Evolutionary conservation across 2,113 vertebrate species (phyloP).

Genomic region (Rhinoderma darwinii): DNA sequence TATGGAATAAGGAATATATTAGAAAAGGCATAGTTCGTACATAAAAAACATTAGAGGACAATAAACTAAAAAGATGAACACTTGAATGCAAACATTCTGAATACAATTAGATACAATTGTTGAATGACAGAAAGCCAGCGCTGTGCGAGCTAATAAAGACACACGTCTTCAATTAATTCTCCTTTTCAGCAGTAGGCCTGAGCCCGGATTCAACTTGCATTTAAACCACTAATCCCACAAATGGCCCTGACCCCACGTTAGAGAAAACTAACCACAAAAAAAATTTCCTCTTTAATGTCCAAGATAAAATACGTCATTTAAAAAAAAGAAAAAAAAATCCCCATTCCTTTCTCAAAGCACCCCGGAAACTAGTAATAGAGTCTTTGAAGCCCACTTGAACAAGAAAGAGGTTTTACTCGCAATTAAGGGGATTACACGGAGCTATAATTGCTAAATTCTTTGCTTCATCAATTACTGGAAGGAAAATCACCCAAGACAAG

Average conservation of each 20-base stretch:
- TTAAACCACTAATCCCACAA: slow-evolving; percentile 51
- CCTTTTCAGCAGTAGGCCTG: slow-evolving; percentile 9
- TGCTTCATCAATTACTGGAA: slow-evolving; percentile 52
- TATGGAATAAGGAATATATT: no score
- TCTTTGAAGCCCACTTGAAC: slow-evolving; percentile 47
- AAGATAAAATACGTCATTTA: slow-evolving; percentile 37
- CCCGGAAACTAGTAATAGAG: slow-evolving; percentile 11
- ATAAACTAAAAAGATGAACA: background rate
- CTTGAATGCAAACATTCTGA: background rate
- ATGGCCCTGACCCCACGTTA: slow-evolving; percentile 29
- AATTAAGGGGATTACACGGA: slow-evolving; percentile 51
- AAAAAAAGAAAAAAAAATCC: slow-evolving; percentile 3
- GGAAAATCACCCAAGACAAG: slow-evolving; percentile 47
- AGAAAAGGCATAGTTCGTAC: background rate
- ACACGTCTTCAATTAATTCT: slow-evolving; percentile 24
- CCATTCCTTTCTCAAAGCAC: background rate
- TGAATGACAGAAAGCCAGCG: background rate
- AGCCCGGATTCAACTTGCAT: slow-evolving; percentile 36
- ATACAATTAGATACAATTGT: background rate
- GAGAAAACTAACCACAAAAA: slow-evolving; percentile 32
- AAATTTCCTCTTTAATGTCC: slow-evolving; percentile 10
- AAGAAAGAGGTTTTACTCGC: slow-evolving; percentile 46
- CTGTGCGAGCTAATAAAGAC: slow-evolving; percentile 19
- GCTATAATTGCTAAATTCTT: slow-evolving; percentile 34
- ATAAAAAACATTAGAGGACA: background rate